Base-by-base conservation (phyloP, 2,888 invertebrate genomes). In the Cremastobaeus sp. region DNA sequence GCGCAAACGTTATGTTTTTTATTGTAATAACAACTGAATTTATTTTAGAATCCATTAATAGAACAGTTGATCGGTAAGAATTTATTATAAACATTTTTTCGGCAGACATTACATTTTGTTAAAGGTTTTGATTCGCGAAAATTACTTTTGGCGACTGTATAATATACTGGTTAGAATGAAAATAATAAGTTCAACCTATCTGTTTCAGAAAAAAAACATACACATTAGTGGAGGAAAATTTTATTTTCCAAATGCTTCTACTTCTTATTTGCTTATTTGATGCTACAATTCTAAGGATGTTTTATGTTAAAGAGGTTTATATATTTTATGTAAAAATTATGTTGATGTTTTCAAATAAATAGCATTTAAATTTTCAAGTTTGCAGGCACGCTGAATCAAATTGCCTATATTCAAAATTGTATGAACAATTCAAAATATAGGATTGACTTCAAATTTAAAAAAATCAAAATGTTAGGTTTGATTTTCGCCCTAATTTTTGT, bases 401-500 rank as follows among this genome's bases (percentile, higher is more conserved):
- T 64, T 8, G 43, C 17, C 3, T 54, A 64, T 18, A 6, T 43
- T 15, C 45, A 54, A 30, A 18, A 9, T 2, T 43, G 20, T 15
- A 64, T 64, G 43, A 52, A 20, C 35, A 64, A 11, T 37, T 35
- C 45, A 3, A 25, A 37, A 9, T 54, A 41, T 14, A 32, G 14
- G 12, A 45, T 54, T 35, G 20, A 25, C 0, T 64, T 34, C 3
- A 64, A 65, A 37, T 65, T 8, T 18, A 25, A 9, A 20, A 45
- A 20, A 65, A 3, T 54, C 1, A 65, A 54, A 47, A 28, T 65
- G n/a, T 4, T n/a, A n/a, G n/a, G n/a, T n/a, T n/a, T n/a, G n/a
- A n/a, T n/a, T n/a, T n/a, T 41, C 5, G 12, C 18, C 12, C 12
- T 65, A 0, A 5, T 65, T 54, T 65, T 35, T 65, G 3, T 15